Conservation (phyloP, 2,888 invertebrate genomes). For the Tenthredo mesomela region DNA sequence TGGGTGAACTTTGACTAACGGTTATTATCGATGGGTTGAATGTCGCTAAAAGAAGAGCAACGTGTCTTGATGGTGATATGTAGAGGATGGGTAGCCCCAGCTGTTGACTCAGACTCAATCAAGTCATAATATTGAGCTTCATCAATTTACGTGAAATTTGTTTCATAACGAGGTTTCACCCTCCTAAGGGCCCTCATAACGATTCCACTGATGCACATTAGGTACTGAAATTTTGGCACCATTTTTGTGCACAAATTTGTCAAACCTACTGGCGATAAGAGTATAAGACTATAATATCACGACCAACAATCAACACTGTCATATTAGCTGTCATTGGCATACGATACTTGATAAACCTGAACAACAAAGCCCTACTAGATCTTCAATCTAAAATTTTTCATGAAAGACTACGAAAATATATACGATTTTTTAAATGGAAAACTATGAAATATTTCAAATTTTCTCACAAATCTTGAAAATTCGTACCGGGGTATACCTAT, state of each 20-base stretch:
- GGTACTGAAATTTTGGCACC: not conserved
- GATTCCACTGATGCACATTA: not conserved
- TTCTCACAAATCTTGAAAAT: no score
- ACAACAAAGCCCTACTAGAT: not conserved
- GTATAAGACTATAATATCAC: no score
- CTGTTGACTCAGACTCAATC: not conserved
- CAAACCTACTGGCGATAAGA: not conserved
- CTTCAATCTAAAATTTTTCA: not conserved
- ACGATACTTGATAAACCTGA: not conserved
- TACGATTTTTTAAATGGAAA: no score
- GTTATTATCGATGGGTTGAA: conserved; percentile 10
- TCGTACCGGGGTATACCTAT: no score
- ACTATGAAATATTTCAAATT: no score
- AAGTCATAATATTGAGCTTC: not conserved
- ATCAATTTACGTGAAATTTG: not conserved
- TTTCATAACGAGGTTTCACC: not conserved
- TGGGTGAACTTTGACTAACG: conserved; percentile 19
- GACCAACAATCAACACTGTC: not conserved
- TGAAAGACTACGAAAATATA: not conserved
- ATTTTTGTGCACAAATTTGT: not conserved
- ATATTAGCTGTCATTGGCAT: not conserved
- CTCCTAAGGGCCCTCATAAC: not conserved
- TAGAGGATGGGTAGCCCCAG: not conserved
- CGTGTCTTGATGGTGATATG: not conserved
- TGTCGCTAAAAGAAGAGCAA: not conserved